Evolutionary conservation across 2,797 vertebrate genomes (phyloP), one percentile per base, ranked within the genome.

Genomic region (Decapterus maruadsi): DNA sequence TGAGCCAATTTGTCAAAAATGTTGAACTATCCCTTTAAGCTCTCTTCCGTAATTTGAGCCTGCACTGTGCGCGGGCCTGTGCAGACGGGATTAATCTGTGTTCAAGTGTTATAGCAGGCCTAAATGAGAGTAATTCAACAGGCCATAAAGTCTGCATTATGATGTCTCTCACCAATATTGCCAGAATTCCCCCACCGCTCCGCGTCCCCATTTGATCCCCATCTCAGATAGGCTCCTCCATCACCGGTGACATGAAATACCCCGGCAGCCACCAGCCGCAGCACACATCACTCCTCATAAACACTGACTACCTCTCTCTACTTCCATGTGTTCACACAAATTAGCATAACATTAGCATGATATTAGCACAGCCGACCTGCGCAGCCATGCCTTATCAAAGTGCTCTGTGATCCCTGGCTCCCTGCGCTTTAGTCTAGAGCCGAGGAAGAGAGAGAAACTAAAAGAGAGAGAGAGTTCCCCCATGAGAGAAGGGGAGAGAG

Each of bases 301-400:
- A 92, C 75, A 88, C 89, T 74, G 81, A 90, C 85, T 89, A 87
- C 83, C 85, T 89, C 87, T 81, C 83, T 75, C 76, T 57, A 42
- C 72, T 83, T 83, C 84, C 85, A 84, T 71, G 82, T 83, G 86
- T 86, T 91, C 88, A 78, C 77, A 53, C 71, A 84, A 89, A 94
- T 95, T 93, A 93, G 86, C 91, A 91, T 94, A 89, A 87, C 86
- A 93, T 94, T 93, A 93, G 82, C 87, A 89, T 91, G 83, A 89
- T 87, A 90, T 91, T 88, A 90, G 83, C 85, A 85, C 82, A 81
- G 61, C 75, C 67, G 72, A 88, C 83, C 89, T 78, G 74, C 62
- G 53, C 86, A 82, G 84, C 84, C 80, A 60, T 46, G 87, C 80
- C 86, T 85, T 91, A 93, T 93, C 93, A 93, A 92, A 94, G 89